phyloP scores from a whole-genome alignment of 1,140 invertebrate species.

The Chironomus tepperi region DNA sequence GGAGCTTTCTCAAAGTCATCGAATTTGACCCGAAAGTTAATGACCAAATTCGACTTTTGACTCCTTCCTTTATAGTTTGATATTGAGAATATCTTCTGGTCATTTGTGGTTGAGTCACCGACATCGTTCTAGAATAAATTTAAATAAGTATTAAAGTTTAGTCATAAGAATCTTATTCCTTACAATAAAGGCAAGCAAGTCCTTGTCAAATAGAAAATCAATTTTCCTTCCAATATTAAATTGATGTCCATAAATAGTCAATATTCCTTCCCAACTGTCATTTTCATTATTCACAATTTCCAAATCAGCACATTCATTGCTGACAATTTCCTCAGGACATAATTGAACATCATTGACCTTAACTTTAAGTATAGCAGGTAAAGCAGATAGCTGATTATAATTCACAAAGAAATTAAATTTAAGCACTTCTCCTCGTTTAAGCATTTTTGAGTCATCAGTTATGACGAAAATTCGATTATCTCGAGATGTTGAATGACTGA shows the following conservation, averaged over 20 bases:
- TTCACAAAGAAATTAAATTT: not conserved
- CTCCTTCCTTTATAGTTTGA: not conserved
- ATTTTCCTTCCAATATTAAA: not conserved
- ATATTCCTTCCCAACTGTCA: not conserved
- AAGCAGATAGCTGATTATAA: not conserved
- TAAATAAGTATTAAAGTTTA: not conserved
- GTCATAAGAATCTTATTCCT: no score
- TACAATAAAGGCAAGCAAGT: no score
- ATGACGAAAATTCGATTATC: slow-evolving; percentile 11
- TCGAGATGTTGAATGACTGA: not conserved
- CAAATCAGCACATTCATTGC: not conserved
- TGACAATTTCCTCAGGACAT: not conserved
- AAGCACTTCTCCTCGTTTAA: not conserved
- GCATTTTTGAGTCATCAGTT: not conserved
- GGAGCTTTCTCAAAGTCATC: not conserved
- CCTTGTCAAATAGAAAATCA: not conserved
- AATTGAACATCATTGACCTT: not conserved
- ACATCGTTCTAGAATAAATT: not conserved
- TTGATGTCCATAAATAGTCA: not conserved
- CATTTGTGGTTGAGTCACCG: not conserved
- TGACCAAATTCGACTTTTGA: not conserved
- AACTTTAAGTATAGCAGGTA: not conserved
- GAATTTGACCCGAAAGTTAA: not conserved
- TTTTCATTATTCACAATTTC: not conserved
- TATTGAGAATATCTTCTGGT: not conserved